Base-by-base conservation (phyloP, 1,140 invertebrate genomes). In the Lepidurus packardi region DNA sequence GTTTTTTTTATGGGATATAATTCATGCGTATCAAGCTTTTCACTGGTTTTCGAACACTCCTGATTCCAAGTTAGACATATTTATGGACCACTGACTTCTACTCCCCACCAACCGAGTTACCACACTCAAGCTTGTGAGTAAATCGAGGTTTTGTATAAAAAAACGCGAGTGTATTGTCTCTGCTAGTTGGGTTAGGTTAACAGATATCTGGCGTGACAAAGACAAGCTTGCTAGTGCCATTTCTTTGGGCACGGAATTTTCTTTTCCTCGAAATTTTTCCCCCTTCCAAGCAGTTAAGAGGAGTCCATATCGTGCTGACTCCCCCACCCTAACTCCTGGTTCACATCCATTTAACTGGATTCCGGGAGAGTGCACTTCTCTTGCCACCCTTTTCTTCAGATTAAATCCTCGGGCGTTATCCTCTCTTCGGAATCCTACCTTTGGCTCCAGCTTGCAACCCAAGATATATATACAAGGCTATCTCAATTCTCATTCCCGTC, bases 111-210 rank as follows among this genome's bases (percentile, higher is more conserved):
- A 73, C 16, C 24, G 53, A 73, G 24, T 73, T 73, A 73, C 53
- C 24, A 73, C 53, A 73, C 6, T 73, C 53, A 24, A 25, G 21
- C 41, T 74, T 73, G 16, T 73, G 53, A n/a, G 53, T 73, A 34
- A 34, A 34, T 34, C 34, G 34, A 34, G 34, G 34, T 34, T 34
- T 34, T 65, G 21, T 65, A n/a, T 21, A 65, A 21, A n/a, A 21
- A 13, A 16, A 21, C 1, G 8, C 6, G 7, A 65, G 16, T n/a
- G 47, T 13, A 65, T 65, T 65, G 47, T 65, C 53, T 65, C 16
- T 65, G 21, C 53, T 65, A 65, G 16, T 65, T 65, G 53, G 53
- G 53, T 65, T 65, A 65, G 53, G 53, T 65, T 65, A 65, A 65
- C 53, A 65, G 53, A n/a, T 65, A 65, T 65, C 53, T 65, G 21